Conservation (phyloP, 2,797 vertebrate species). For the Lacerta bilineata region DNA sequence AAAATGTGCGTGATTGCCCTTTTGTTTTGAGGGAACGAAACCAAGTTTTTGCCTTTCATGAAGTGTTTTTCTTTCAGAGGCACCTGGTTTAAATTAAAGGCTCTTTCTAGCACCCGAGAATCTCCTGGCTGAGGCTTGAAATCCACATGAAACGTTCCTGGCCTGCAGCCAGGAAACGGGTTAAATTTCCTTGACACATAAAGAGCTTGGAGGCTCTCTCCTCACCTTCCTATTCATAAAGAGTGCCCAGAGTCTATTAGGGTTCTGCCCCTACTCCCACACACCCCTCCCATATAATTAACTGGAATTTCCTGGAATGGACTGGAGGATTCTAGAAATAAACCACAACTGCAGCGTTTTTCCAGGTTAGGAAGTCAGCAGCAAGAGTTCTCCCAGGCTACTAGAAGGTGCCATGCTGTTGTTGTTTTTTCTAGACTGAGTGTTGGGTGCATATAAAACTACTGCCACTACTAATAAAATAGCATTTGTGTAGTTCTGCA, state of each 20-base stretch:
- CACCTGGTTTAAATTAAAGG: slow-evolving; percentile 79
- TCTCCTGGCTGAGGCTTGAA: slow-evolving; percentile 73
- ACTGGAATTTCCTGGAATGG: slow-evolving; percentile 72
- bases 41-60: slow-evolving; percentile 67
- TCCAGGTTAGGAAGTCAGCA: slow-evolving; percentile 22
- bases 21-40: slow-evolving; percentile 54
- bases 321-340: slow-evolving; percentile 46
- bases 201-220: slow-evolving; percentile 48
- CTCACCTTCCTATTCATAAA: slow-evolving; percentile 49
- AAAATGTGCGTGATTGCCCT: slow-evolving; percentile 54
- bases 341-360: slow-evolving; percentile 44
- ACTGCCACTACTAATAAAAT: background rate
- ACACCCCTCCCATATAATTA: slow-evolving; percentile 55
- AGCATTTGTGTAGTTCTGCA: background rate
- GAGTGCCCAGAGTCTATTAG: slow-evolving; percentile 59
- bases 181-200: slow-evolving; percentile 68
- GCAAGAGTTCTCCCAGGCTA: background rate
- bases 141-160: slow-evolving; percentile 77
- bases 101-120: slow-evolving; percentile 74
- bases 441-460: background rate
- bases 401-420: background rate
- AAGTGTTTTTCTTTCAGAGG: slow-evolving; percentile 70
- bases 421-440: background rate
- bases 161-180: slow-evolving; percentile 48
- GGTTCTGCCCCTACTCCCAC: slow-evolving; percentile 41